Evolutionary conservation across 2,113 vertebrate species (phyloP).

Genomic region (Ceyx cyanopectus): DNA sequence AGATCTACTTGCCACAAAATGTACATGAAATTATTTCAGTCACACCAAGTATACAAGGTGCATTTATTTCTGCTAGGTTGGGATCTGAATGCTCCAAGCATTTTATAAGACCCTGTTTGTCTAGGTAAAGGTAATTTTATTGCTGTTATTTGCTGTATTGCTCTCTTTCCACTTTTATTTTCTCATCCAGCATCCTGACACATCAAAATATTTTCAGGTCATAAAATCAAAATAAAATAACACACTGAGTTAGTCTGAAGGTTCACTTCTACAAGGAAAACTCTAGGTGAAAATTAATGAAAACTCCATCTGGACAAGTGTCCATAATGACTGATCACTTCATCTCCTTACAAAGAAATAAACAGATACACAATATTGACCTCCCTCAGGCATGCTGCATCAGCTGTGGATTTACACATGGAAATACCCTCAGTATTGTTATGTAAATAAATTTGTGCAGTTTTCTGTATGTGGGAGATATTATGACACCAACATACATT

Average conservation of each 20-base stretch:
- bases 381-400: neutral
- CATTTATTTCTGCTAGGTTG: neutral
- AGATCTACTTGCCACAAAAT: neutral
- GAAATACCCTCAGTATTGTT: neutral
- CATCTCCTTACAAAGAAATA: neutral
- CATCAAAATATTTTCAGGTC: neutral
- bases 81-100: neutral
- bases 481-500: neutral
- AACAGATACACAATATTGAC: neutral
- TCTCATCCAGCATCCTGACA: neutral
- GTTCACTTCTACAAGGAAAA: neutral
- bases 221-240: neutral
- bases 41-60: neutral
- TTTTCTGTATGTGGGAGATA: neutral
- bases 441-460: fast-evolving
- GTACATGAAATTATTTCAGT: neutral
- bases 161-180: neutral
- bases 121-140: neutral
- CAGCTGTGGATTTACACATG: neutral
- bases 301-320: neutral
- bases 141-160: neutral
- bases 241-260: neutral
- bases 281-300: neutral
- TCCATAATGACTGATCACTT: neutral
- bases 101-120: neutral